phyloP scores from a whole-genome alignment of 2,113 vertebrate genomes.

The Xiphophorus couchianus region DNA sequence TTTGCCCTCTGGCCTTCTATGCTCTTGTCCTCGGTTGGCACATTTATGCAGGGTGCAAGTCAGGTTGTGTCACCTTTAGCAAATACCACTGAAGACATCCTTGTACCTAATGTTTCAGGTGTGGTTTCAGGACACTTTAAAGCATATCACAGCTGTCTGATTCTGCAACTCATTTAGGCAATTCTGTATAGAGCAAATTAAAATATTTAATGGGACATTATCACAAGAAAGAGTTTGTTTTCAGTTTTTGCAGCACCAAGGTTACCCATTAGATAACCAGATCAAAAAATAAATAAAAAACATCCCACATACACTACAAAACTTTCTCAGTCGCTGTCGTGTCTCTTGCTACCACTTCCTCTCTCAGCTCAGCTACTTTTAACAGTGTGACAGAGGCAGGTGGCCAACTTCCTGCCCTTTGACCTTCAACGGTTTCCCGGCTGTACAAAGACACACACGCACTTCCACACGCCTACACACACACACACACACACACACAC shows the following conservation, averaged over 20 bases:
- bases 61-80: constrained; percentile 68
- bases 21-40: constrained; percentile 69
- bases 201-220: constrained; percentile 4
- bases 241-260: constrained; percentile 2
- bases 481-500: too few relatives aligned
- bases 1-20: constrained; percentile 79
- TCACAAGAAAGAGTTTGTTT: not conserved
- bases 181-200: constrained; percentile 35
- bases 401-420: constrained; percentile 79
- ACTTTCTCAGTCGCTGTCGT: constrained; percentile 19
- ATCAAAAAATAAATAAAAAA: constrained; percentile 10
- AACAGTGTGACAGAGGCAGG: constrained; percentile 75
- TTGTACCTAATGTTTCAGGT: constrained; percentile 39
- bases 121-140: constrained; percentile 21
- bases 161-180: constrained; percentile 37
- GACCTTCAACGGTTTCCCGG: constrained; percentile 73
- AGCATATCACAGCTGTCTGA: constrained; percentile 23
- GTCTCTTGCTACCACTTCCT: constrained; percentile 56
- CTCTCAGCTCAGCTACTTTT: constrained; percentile 50
- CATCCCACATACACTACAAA: constrained; percentile 8
- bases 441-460: constrained; percentile 54
- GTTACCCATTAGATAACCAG: constrained; percentile 4
- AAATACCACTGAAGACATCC: constrained; percentile 63
- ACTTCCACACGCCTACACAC: constrained; percentile 28
- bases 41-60: constrained; percentile 70